A percentile compares a stretch with the other conserved stretches of the same genome.
phyloP scores from a whole-genome alignment of 2,113 vertebrate genomes.

The Stercorarius parasiticus region DNA sequence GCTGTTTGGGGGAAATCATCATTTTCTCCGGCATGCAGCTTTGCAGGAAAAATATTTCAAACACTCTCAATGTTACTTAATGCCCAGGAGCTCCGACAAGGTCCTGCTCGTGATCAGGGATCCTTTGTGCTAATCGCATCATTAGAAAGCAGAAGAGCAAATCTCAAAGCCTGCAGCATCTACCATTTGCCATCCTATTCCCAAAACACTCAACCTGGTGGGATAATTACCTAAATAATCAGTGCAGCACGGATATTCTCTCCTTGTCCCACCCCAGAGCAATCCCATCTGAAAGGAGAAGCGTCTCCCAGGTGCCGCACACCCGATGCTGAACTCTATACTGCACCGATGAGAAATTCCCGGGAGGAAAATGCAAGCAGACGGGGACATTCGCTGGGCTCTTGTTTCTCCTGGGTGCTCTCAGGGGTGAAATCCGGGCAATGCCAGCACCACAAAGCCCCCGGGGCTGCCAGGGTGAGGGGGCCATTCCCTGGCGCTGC shows the following conservation, averaged over 20 bases:
- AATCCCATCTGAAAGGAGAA: background rate
- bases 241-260: background rate
- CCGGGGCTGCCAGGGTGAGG: accelerated
- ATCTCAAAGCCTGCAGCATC: background rate
- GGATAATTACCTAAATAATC: background rate
- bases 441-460: background rate
- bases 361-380: background rate
- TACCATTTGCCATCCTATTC: background rate
- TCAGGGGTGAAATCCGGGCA: background rate
- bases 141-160: background rate
- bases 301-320: too few species aligned
- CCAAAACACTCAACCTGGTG: background rate
- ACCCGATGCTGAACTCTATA: background rate
- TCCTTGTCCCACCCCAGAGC: background rate
- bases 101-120: background rate
- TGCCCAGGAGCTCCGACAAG: background rate
- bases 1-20: background rate
- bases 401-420: background rate
- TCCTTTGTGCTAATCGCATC: background rate
- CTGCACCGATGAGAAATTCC: background rate
- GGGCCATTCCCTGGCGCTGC: background rate
- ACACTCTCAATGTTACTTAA: background rate
- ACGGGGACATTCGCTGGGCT: background rate
- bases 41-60: background rate
- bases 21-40: background rate